Conservation (phyloP, 1,140 invertebrate genomes). For the Metopolophium dirhodum region DNA sequence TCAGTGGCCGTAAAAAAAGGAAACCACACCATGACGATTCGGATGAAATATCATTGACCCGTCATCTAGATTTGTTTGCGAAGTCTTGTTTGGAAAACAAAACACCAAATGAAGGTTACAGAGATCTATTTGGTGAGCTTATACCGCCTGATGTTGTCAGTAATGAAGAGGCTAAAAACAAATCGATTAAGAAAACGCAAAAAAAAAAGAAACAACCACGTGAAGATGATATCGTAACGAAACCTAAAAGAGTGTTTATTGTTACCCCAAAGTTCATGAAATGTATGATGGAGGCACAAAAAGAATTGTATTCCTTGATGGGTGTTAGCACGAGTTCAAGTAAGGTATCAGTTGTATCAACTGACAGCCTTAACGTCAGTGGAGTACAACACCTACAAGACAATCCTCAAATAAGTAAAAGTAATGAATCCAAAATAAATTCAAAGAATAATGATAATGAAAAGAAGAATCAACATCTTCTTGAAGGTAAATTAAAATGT, state of each 20-base stretch:
- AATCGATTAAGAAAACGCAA: neutral
- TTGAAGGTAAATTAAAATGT: neutral
- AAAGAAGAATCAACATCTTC: neutral
- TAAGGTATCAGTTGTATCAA: neutral
- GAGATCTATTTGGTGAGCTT: slow-evolving; percentile 26
- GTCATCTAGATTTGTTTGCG: neutral
- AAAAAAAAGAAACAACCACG: neutral
- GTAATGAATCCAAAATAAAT: neutral
- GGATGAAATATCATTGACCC: neutral
- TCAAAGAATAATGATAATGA: too few species aligned
- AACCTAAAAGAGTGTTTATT: neutral
- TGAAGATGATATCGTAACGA: neutral
- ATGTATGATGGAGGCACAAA: neutral
- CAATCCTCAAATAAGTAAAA: neutral
- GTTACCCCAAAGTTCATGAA: neutral
- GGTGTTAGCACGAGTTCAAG: neutral
- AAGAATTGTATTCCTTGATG: slow-evolving; percentile 9
- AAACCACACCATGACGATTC: slow-evolving; percentile 1
- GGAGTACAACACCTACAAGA: slow-evolving; percentile 4
- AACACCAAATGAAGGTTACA: neutral
- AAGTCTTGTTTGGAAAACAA: neutral
- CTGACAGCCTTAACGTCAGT: slow-evolving; percentile 3
- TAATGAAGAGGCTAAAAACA: neutral
- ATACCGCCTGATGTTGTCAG: neutral
- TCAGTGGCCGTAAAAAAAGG: slow-evolving; percentile 10